Percentiles rank a stretch among this genome's conserved stretches.
Evolutionary conservation across 2,888 invertebrate genomes (phyloP).

Genomic region (Tenthredo amoena): DNA sequence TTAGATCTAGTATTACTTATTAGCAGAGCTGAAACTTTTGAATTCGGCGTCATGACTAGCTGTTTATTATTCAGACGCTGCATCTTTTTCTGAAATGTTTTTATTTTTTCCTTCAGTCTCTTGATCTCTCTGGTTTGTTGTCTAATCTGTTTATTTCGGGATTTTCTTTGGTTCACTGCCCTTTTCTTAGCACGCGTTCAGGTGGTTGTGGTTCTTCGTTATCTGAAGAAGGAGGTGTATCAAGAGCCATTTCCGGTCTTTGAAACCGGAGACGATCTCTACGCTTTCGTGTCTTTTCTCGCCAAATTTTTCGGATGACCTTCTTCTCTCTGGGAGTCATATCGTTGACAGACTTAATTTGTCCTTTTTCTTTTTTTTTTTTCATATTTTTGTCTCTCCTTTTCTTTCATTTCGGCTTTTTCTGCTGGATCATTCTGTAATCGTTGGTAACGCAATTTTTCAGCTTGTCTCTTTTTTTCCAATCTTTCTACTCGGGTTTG

Average conservation of each 20-base stretch:
- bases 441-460: background rate
- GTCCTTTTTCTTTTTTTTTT: slow-evolving; percentile 14
- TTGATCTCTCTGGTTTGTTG: background rate
- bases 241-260: background rate
- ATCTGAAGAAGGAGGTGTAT: slow-evolving; percentile 9
- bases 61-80: background rate
- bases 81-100: background rate
- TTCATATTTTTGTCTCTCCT: slow-evolving; percentile 11
- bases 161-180: background rate
- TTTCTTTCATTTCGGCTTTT: slow-evolving; percentile 4
- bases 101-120: background rate
- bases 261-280: background rate
- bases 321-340: background rate
- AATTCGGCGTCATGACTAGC: background rate
- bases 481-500: background rate
- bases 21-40: slow-evolving; percentile 13
- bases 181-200: slow-evolving; percentile 13
- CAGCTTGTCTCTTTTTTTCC: background rate
- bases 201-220: slow-evolving; percentile 7
- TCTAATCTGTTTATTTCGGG: slow-evolving; percentile 12
- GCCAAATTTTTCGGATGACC: background rate
- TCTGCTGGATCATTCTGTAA: background rate
- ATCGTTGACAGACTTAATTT: background rate
- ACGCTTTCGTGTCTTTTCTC: background rate
- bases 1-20: background rate